Evolutionary conservation across 2,888 invertebrate species (phyloP), one percentile per base, ranked within the genome.

Genomic region (Deilephila porcellus): DNA sequence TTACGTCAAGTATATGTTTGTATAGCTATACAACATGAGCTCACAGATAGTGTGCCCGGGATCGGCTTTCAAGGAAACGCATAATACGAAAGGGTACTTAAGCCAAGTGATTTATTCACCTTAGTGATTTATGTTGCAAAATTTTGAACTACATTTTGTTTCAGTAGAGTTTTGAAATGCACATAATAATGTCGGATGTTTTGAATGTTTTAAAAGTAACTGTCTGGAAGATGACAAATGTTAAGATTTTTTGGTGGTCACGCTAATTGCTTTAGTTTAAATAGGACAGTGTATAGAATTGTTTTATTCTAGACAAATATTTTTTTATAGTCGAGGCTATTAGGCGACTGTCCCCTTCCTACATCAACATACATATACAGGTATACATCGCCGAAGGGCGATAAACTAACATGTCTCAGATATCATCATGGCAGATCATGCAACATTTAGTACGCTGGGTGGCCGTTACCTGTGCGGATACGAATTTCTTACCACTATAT

Each of bases 141-240:
- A 64, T n/a, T 25, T 67, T 67, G 72, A 74, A 75, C 73, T 73
- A 71, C 73, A 71, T 71, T 52, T 70, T 79, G 80, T 76, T 76
- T 71, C 34, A 71, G 74, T 59, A 45, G 19, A 52, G 59, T 14
- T 67, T 52, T 20, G 11, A 67, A 67, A 67, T 67, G 45, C 45
- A 67, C 52, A 67, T 52, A 67, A 52, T 67, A 67, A 52, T 67
- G 4, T 52, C 45, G 37, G 8, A n/a, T 64, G 25, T 52, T 67
- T 45, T 67, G 5, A 67, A 52, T 25, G 11, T 37, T 45, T 6
- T 52, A 67, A 64, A 17, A 45, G 14, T 17, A 45, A 63, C 34
- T 63, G 20, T 25, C 6, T 25, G 5, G 25, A 67, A 67, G 20
- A 25, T 25, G 17, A 17, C 17, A 37, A 25, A 20, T 64, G 34